These are phyloP conservation scores for Rostratula benghalensis DNA, from an alignment of 2,113 vertebrate genomes.

Conservation along the genomic window DNA sequence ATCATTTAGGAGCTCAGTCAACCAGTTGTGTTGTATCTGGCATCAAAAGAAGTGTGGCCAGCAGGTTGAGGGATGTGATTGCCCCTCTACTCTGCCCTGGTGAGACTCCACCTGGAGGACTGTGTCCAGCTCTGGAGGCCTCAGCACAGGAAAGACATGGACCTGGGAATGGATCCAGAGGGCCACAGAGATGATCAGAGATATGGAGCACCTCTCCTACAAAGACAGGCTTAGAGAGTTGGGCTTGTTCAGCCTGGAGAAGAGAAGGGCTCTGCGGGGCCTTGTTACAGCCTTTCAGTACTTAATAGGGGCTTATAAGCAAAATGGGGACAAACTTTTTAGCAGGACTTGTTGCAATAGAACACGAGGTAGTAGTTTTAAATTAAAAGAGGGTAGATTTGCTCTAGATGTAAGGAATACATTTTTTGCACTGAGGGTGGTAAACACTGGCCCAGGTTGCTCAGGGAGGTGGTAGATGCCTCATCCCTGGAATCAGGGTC, in stretches of 20 bases:
- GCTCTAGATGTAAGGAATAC: background rate
- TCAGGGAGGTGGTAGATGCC: background rate
- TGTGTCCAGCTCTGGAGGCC: background rate
- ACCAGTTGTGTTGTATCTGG: background rate
- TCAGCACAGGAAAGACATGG: background rate
- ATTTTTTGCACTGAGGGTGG: background rate
- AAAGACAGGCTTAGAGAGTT: background rate
- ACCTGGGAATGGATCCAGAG: background rate
- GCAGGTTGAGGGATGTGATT: background rate
- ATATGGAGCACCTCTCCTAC: background rate
- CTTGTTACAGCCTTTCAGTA: background rate
- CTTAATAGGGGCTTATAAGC: background rate
- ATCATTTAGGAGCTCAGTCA: background rate
- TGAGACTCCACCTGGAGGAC: background rate
- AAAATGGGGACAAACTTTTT: background rate
- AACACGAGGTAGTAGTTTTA: background rate
- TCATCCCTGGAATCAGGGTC: background rate
- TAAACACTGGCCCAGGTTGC: background rate
- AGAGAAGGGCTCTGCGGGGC: background rate
- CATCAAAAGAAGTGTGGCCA: background rate
- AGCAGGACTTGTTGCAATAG: background rate
- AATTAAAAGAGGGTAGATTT: background rate
- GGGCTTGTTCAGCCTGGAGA: background rate
- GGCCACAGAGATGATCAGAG: background rate
- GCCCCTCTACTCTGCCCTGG: background rate